These are phyloP conservation scores for Tenthredo notha DNA, from an alignment of 2,888 invertebrate genomes.

Conservation along the genomic window DNA sequence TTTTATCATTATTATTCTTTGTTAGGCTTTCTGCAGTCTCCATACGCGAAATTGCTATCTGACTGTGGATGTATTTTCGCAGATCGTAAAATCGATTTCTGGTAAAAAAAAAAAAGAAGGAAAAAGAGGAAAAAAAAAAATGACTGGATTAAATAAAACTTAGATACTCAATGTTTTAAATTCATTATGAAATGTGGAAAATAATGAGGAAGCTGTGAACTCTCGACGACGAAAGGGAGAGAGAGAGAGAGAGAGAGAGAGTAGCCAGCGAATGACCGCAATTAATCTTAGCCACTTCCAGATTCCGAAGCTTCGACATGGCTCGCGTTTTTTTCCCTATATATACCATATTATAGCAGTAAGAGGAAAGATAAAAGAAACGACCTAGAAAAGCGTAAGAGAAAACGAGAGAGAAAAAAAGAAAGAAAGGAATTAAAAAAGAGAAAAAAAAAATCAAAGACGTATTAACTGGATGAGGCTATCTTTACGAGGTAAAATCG, in stretches of 20 bases:
- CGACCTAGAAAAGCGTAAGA: not conserved
- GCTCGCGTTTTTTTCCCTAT: not conserved
- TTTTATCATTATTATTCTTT: no score
- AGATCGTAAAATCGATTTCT: not conserved
- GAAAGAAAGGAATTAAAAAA: not conserved
- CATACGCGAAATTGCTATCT: not conserved
- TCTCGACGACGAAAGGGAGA: not conserved
- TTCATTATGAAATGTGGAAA: not conserved
- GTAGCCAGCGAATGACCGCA: not conserved
- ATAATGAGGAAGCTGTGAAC: not conserved
- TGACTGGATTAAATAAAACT: no score
- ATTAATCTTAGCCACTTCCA: slow-evolving; percentile 39
- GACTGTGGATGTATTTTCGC: not conserved
- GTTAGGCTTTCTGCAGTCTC: not conserved
- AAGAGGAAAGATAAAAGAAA: not conserved
- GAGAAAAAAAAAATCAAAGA: not conserved
- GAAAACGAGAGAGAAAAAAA: not conserved
- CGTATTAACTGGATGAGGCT: slow-evolving; percentile 20
- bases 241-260: not conserved
- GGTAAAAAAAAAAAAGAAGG: not conserved
- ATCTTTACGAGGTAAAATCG: slow-evolving; percentile 36
- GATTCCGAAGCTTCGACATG: not conserved
- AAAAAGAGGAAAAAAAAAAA: not conserved
- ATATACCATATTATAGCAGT: not conserved
- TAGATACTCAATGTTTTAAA: not conserved